Percentiles rank a stretch among this genome's conserved stretches.
Conservation (phyloP, 2,888 invertebrate species). For the Mechanitis mazaeus region DNA sequence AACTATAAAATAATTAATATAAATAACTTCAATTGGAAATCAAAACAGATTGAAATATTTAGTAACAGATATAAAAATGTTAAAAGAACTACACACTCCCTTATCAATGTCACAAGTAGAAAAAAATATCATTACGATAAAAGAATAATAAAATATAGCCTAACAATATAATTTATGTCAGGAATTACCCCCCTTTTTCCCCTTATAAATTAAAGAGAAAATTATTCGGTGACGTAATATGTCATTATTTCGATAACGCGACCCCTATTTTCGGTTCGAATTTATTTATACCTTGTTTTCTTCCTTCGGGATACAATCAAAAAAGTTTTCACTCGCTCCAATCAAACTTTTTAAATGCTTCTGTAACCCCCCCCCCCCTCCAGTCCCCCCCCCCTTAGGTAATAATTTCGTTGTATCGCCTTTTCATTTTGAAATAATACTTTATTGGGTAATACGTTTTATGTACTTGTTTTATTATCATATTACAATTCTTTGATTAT, state of each 20-base stretch:
- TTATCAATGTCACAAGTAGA: too few species aligned
- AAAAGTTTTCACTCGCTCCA: slow-evolving; percentile 57
- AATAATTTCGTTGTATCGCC: slow-evolving; percentile 59
- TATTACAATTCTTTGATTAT: slow-evolving; percentile 9
- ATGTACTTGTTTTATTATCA: slow-evolving; percentile 23
- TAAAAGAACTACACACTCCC: too few species aligned
- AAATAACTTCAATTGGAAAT: too few species aligned
- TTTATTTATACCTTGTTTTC: slow-evolving; percentile 57
- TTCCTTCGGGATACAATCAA: slow-evolving; percentile 69
- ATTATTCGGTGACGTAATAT: too few species aligned
- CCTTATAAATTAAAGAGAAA: too few species aligned
- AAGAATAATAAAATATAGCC: too few species aligned
- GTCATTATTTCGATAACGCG: slow-evolving; percentile 3
- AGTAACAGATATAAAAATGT: too few species aligned
- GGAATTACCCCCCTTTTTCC: too few species aligned
- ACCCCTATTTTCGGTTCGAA: slow-evolving; percentile 30
- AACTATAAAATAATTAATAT: too few species aligned
- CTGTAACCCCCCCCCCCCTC: slow-evolving; percentile 35
- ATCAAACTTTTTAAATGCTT: slow-evolving; percentile 72
- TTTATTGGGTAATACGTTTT: slow-evolving; percentile 51
- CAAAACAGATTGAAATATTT: too few species aligned
- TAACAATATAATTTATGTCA: too few species aligned
- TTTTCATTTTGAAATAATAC: slow-evolving; percentile 57
- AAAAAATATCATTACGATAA: too few species aligned
- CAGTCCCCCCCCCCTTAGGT: slow-evolving; percentile 34